Evolutionary conservation across 2,888 invertebrate species (phyloP), one percentile per base, ranked within the genome.

Genomic region (Plebejus argus): DNA sequence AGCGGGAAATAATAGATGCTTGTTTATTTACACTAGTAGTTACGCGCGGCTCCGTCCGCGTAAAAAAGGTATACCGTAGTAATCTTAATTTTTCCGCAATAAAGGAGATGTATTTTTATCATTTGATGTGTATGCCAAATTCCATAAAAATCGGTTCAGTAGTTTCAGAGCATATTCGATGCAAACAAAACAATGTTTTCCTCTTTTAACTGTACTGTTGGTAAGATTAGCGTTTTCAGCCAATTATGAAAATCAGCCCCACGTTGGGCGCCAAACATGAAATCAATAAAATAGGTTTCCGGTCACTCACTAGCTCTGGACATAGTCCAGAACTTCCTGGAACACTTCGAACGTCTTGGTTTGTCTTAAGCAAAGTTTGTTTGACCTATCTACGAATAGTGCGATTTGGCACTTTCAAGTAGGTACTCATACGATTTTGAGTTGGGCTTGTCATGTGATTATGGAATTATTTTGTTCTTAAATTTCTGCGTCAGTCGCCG

Each of bases 201-300:
- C 10, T 12, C 10, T 45, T 10, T 45, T 45, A 10, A 45, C 0
- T 39, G 3, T 39, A 39, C 2, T 39, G 10, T 39, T 39, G 8
- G 8, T 39, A 45, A 45, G 45, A 39, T 49, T 15, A 3, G 15
- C 49, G 3, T 53, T 15, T 53, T 53, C 12, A 1, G 6, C 7
- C 28, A 66, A 66, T 66, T 66, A 33, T 66, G 15, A 33, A 28
- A 66, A 66, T 66, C 1, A 6, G 66, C 66, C 66, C 66, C 66
- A 66, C 66, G 28, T 33, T 66, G 66, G 33, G 66, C 66, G 33
- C 58, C 70, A 77, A 70, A 77, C 77, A 71, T 56, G 71, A 78
- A 58, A 74, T 76, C 76, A 58, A 58, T 77, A 78, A 79, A 76
- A 66, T 66, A 28, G 53, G 76, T 78, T 77, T 72, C 76, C 78